Conservation (phyloP, 2,113 vertebrate species). For the Felis catus region DNA sequence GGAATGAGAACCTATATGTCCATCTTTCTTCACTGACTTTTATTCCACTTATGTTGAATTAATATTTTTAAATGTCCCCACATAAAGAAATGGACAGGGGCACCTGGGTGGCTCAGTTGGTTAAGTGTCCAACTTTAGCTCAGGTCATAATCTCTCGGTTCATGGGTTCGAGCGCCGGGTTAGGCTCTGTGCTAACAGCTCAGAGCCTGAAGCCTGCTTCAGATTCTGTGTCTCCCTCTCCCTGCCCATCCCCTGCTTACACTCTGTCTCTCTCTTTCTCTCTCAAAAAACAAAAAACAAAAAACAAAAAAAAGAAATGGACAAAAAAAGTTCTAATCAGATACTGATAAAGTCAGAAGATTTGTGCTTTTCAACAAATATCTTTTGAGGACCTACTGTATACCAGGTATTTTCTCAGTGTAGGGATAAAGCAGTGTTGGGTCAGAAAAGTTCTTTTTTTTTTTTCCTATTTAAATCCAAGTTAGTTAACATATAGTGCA, state of each 20-base stretch:
- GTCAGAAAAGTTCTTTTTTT: neutral
- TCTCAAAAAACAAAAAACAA: too few species aligned
- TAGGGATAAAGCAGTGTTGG: neutral
- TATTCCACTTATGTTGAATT: neutral
- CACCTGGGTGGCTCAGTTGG: too few species aligned
- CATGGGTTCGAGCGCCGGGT: too few species aligned
- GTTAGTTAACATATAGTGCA: too few species aligned
- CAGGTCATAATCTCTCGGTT: too few species aligned
- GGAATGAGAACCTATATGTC: neutral
- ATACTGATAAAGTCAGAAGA: neutral
- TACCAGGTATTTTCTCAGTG: neutral
- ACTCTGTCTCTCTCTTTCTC: too few species aligned
- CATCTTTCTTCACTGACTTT: neutral
- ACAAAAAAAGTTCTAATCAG: neutral
- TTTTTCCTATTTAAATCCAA: too few species aligned
- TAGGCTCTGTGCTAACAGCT: too few species aligned
- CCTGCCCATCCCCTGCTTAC: too few species aligned
- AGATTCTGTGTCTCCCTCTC: too few species aligned
- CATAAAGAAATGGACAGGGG: neutral
- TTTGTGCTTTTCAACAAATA: neutral
- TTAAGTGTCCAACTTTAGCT: too few species aligned
- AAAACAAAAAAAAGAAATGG: neutral
- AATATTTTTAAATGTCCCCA: neutral
- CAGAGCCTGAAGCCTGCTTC: too few species aligned
- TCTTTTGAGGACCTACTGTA: neutral